Evolutionary conservation across 2,888 invertebrate genomes (phyloP).

Genomic region (Perdita meconis): DNA sequence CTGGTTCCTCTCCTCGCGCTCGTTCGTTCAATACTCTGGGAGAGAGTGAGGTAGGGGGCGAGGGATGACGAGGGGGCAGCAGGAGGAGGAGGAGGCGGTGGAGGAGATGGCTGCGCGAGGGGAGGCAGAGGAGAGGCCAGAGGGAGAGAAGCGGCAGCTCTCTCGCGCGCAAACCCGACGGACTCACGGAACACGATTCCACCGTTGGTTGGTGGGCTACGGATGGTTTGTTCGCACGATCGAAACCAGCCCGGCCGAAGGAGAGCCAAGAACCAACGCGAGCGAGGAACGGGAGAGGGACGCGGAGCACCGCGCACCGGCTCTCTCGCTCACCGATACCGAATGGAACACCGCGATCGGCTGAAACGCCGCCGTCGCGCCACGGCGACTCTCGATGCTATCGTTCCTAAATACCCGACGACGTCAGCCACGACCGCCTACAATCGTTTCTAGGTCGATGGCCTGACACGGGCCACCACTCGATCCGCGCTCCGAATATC

Average conservation of each 20-base stretch:
- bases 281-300: constrained; percentile 14
- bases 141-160: constrained; percentile 68
- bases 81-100: constrained; percentile 15
- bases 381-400: too few relatives aligned
- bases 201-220: constrained; percentile 73
- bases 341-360: constrained; percentile 67
- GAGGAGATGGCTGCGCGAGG: constrained; percentile 48
- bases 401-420: constrained; percentile 66
- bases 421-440: constrained; percentile 49
- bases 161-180: constrained; percentile 74
- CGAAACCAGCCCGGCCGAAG: constrained; percentile 72
- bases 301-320: not conserved
- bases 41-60: constrained; percentile 72
- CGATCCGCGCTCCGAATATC: constrained; percentile 26
- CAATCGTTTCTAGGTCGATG: constrained; percentile 62
- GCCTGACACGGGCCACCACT: constrained; percentile 37
- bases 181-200: constrained; percentile 76
- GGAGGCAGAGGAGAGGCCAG: constrained; percentile 57
- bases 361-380: constrained; percentile 46
- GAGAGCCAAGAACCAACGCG: constrained; percentile 58
- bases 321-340: constrained; percentile 50
- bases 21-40: constrained; percentile 81
- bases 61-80: constrained; percentile 40
- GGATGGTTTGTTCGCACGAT: constrained; percentile 75
- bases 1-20: constrained; percentile 76